Conservation (phyloP, 2,888 invertebrate species). For the Drosophila koepferae region DNA sequence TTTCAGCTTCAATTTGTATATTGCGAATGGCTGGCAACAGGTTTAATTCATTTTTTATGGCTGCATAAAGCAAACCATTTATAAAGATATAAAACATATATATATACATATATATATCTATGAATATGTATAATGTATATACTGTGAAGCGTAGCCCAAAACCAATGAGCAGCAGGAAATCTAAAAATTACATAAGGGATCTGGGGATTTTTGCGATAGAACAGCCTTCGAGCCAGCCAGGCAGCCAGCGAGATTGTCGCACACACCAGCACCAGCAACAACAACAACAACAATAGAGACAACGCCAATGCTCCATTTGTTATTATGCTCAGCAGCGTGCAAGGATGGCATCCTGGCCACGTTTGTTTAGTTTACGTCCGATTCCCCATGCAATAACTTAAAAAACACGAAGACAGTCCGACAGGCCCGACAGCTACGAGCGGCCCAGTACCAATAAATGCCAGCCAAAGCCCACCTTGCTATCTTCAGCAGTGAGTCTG, state of each 20-base stretch:
- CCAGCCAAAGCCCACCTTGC: constrained; percentile 57
- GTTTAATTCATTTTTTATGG: constrained; percentile 71
- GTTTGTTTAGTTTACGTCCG: constrained; percentile 79
- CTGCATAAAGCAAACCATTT: constrained; percentile 55
- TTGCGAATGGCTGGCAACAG: constrained; percentile 65
- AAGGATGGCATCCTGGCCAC: constrained; percentile 57
- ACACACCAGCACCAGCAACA: constrained; percentile 16
- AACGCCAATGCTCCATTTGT: constrained; percentile 63
- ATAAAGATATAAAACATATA: constrained; percentile 45
- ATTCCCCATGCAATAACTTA: constrained; percentile 84
- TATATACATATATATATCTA: constrained; percentile 10
- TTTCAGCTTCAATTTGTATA: constrained; percentile 46
- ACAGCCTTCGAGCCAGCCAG: constrained; percentile 36
- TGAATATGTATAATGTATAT: constrained; percentile 11
- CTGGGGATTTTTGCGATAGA: constrained; percentile 74
- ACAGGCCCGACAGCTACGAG: constrained; percentile 48
- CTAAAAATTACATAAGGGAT: constrained; percentile 85
- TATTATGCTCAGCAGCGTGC: constrained; percentile 59
- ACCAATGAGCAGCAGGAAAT: constrained; percentile 72
- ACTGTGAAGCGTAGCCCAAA: constrained; percentile 15
- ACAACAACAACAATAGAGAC: constrained; percentile 41
- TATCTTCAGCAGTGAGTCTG: constrained; percentile 12
- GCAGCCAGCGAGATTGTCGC: constrained; percentile 50
- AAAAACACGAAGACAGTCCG: constrained; percentile 77
- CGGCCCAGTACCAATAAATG: constrained; percentile 58